Conservation (phyloP, 2,113 vertebrate genomes). For the Centropus unirufus region DNA sequence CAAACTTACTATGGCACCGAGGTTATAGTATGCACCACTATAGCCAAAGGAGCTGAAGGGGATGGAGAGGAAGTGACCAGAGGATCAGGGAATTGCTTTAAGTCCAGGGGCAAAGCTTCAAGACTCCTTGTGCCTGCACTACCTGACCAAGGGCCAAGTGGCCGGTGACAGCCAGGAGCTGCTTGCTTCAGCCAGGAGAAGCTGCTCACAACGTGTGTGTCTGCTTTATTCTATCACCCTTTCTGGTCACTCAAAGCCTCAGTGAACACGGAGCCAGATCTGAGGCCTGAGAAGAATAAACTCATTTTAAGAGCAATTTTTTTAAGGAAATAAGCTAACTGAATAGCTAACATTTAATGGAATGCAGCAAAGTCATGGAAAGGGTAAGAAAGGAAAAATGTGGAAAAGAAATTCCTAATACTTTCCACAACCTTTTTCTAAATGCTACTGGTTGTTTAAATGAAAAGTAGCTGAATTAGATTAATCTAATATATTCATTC, state of each 20-base stretch:
- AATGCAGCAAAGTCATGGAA: background rate
- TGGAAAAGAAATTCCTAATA: slow-evolving; percentile 22
- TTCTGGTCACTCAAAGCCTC: background rate
- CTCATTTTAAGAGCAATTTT: background rate
- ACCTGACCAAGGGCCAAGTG: background rate
- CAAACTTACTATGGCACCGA: background rate
- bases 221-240: background rate
- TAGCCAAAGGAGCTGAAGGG: background rate
- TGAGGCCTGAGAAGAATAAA: background rate
- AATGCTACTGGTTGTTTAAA: background rate
- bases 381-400: slow-evolving; percentile 2
- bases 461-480: slow-evolving; percentile 53
- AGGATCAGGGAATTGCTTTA: background rate
- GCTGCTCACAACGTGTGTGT: background rate
- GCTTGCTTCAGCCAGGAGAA: rapidly evolving
- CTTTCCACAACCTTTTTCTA: background rate
- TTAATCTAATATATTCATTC: slow-evolving; percentile 35
- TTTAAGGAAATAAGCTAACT: background rate
- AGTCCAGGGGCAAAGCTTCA: background rate
- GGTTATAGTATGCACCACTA: background rate
- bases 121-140: background rate
- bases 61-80: rapidly evolving
- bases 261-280: background rate
- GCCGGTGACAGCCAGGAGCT: background rate
- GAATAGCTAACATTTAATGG: background rate